Percentiles rank a stretch among this genome's conserved stretches.
These are phyloP conservation scores for Trimorus sp. DNA, from an alignment of 2,888 invertebrate genomes.

Conservation along the genomic window DNA sequence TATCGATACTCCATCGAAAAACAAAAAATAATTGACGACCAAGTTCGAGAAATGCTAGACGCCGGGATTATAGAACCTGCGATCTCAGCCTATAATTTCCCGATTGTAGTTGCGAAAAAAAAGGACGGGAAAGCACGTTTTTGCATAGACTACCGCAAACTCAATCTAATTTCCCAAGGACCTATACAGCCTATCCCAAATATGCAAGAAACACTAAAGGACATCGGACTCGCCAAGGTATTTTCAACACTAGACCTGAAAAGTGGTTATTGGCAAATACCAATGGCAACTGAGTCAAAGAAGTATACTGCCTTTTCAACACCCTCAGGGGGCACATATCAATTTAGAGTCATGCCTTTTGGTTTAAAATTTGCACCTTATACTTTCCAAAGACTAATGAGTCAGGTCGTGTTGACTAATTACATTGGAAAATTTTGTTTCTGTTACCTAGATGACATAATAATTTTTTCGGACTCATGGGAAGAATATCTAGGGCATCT, in stretches of 20 bases:
- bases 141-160: conserved; percentile 60
- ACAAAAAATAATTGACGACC: conserved; percentile 26
- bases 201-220: conserved; percentile 32
- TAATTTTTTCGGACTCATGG: conserved; percentile 49
- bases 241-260: conserved; percentile 70
- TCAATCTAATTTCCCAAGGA: conserved; percentile 29
- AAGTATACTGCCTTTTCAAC: neutral
- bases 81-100: conserved; percentile 60
- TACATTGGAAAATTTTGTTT: conserved; percentile 54
- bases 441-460: conserved; percentile 14
- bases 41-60: conserved; percentile 63
- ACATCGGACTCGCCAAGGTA: conserved; percentile 53
- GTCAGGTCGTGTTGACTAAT: conserved; percentile 61
- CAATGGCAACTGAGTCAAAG: conserved; percentile 30
- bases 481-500: conserved; percentile 56
- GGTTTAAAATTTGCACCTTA: conserved; percentile 69
- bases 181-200: conserved; percentile 9
- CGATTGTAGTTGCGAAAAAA: conserved; percentile 60
- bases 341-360: conserved; percentile 71
- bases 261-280: conserved; percentile 69
- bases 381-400: conserved; percentile 69
- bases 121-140: conserved; percentile 59
- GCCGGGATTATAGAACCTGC: conserved; percentile 62
- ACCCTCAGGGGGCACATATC: conserved; percentile 49
- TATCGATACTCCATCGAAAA: conserved; percentile 15